Evolutionary conservation across 2,797 vertebrate species (phyloP), one percentile per base, ranked within the genome.

Genomic region (Galagoides demidoff): DNA sequence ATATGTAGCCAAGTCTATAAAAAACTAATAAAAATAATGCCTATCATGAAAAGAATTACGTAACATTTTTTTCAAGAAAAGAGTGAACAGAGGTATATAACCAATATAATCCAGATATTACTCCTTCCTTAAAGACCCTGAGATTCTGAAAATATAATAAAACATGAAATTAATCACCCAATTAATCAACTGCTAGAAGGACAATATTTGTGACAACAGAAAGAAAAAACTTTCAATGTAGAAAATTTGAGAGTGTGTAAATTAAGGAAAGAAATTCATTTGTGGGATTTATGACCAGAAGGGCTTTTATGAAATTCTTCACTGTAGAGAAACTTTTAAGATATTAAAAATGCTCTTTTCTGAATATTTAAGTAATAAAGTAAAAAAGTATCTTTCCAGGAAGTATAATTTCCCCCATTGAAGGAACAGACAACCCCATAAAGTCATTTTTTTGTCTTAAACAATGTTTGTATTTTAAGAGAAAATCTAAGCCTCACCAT

Each of bases 281-380:
- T 59, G 20, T 8, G 37, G 43, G 27, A 95, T 83, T 90, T 59
- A 86, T 34, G 29, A 70, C 39, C 43, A 55, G 57, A 89, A 88
- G 91, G 14, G 9, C 52, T 88, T 92, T 89, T n/a, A 89, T 29
- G 84, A 89, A 94, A 83, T 76, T 97, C 39, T 92, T 79, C 52
- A 37, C 63, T 95, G 19, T 34, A 55, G 61, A 96, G n/a, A 85
- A 90, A 29, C 84, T 89, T 86, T 55, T 52, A 82, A 92, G 37
- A 79, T 45, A 85, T 25, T 89, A 78, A 89, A 85, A 85, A 84
- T 86, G 27, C 92, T n/a, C 39, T 96, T 87, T 86, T 94, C 55
- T 95, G 52, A 92, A 84, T 79, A 96, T 92, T 61, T 63, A 89
- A 89, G 31, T 64, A 91, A 89, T 70, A 70, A 92, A 64, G 27